Conservation (phyloP, 2,113 vertebrate species). For the crab-eating macaque (Macaca fascicularis) region DNA sequence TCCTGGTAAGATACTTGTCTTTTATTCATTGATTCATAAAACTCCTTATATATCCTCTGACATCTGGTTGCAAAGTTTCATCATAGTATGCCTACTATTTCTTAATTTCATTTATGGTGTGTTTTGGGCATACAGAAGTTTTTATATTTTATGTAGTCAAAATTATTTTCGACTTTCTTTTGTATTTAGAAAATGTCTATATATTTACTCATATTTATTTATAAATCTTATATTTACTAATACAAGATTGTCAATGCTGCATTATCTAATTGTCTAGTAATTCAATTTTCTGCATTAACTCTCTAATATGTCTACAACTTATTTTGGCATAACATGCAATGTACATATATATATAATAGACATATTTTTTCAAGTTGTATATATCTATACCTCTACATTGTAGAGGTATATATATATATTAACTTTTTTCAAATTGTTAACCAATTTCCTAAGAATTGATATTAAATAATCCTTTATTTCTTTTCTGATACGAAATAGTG, state of each 20-base stretch:
- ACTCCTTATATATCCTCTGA: not conserved
- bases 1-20: not conserved
- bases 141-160: not conserved
- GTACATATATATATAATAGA: not conserved
- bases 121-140: not conserved
- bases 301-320: not conserved
- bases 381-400: not conserved
- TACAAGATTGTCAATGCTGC: not conserved
- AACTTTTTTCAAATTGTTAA: not conserved
- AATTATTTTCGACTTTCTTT: conserved; percentile 30
- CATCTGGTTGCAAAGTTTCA: not conserved
- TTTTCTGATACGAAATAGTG: not conserved
- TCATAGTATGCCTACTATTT: not conserved
- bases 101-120: conserved; percentile 9
- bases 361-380: not conserved
- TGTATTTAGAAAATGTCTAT: not conserved
- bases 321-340: not conserved
- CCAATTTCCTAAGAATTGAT: not conserved
- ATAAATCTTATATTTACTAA: not conserved
- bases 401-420: not conserved
- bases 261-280: not conserved
- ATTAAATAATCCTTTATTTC: conserved; percentile 32
- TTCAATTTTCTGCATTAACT: not conserved
- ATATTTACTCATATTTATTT: not conserved
- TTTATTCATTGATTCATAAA: not conserved